Base-by-base conservation (phyloP, 2,113 vertebrate genomes). In the Centropus bengalensis region DNA sequence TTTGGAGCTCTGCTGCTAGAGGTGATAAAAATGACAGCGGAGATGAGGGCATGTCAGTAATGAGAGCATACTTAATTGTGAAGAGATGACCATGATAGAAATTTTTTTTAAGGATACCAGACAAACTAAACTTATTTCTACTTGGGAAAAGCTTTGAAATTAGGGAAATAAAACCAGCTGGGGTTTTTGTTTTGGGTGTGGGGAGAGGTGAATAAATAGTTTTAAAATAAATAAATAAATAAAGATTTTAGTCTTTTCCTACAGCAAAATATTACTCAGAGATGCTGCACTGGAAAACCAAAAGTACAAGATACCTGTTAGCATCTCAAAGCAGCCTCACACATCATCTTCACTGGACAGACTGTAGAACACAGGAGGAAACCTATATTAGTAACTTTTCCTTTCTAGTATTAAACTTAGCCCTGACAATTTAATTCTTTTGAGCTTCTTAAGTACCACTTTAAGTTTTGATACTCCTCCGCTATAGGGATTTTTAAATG, bases 301-400 rank as follows among this genome's bases (percentile, higher is more conserved):
- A 97, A 97, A 94, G 93, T 96, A 97, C 95, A 96, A 96, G 94
- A 94, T 95, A 97, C 95, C 95, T 95, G 94, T 95, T 94, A 96
- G 92, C 96, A 97, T 96, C 94, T 97, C 97, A 96, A 96, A 96
- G 95, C 93, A 97, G 92, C 94, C 95, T 95, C 96, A 96, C 95
- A 96, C 96, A 97, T 95, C 96, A 95, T 97, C 95, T 97, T 97
- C 97, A 97, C 93, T 96, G 93, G 96, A 96, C 95, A 96, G 94
- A 97, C 95, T 96, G 93, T 92, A 96, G 94, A 94, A 97, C 95
- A 96, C 96, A 97, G 95, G 94, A 97, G 95, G 96, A 96, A 97
- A 96, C 96, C 96, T 96, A 94, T 94, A 95, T 96, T 96, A 96
- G 95, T 96, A 96, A 95, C 88, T 96, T 96, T 96, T 96, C 83